A percentile compares a stretch with the other conserved stretches of the same genome.
Conservation (phyloP, 2,113 vertebrate species). For the Glaucidium brasilianum region DNA sequence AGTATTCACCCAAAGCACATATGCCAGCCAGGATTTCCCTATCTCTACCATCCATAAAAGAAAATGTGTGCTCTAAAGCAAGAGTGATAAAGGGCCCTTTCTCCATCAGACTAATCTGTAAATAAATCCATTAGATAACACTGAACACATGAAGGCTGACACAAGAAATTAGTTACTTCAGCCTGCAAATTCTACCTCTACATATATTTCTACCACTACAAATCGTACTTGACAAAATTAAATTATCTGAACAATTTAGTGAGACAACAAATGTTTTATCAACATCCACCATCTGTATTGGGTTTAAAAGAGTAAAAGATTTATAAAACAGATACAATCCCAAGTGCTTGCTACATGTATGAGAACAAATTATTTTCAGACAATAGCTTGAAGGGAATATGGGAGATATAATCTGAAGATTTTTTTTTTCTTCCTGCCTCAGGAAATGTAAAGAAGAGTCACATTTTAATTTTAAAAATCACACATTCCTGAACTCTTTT, state of each 20-base stretch:
- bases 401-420: not conserved
- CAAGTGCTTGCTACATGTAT: not conserved
- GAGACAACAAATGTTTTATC: slow-evolving; percentile 39
- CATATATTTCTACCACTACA: not conserved
- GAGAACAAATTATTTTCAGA: slow-evolving; percentile 32
- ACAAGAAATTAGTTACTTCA: slow-evolving; percentile 2
- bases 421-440: not conserved
- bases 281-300: not conserved
- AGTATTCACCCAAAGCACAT: not conserved
- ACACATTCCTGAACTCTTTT: not conserved
- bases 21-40: not conserved
- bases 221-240: slow-evolving; percentile 3
- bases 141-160: not conserved
- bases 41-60: not conserved
- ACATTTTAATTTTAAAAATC: not conserved
- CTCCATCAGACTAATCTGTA: not conserved
- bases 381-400: not conserved
- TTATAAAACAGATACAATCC: not conserved
- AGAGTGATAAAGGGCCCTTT: not conserved
- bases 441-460: not conserved
- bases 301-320: not conserved
- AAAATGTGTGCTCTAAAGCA: not conserved
- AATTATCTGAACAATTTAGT: slow-evolving; percentile 28
- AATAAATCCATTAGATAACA: not conserved
- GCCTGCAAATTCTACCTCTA: not conserved